Conservation (phyloP, 2,797 vertebrate species). For the Aplochiton taeniatus region DNA sequence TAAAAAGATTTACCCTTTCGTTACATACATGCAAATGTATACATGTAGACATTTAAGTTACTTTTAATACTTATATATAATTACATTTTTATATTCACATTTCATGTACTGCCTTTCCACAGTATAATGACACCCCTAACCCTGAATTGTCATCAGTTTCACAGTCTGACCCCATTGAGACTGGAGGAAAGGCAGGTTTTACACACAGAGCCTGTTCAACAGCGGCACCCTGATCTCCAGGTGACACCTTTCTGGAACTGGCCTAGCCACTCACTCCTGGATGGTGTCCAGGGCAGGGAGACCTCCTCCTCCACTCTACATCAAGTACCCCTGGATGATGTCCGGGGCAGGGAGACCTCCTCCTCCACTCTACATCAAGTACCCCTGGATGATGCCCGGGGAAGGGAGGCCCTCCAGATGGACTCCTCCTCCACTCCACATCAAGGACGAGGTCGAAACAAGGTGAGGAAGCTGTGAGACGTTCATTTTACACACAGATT, state of each 20-base stretch:
- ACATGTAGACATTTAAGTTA: too few species aligned
- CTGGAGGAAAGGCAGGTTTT: conserved; percentile 49
- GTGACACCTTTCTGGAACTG: conserved; percentile 40
- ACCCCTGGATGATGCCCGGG: conserved; percentile 25
- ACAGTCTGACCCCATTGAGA: conserved; percentile 66
- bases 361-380: conserved; percentile 10
- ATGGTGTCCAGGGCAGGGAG: too few species aligned
- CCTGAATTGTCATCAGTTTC: conserved; percentile 47
- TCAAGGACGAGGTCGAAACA: conserved; percentile 26
- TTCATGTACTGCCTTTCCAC: background rate
- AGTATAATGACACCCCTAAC: background rate
- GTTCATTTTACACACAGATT: too few species aligned
- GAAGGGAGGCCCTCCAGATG: conserved; percentile 50
- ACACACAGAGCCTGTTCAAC: conserved; percentile 30
- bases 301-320: too few species aligned
- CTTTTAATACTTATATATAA: too few species aligned
- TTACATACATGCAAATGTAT: too few species aligned
- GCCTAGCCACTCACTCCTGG: conserved; percentile 31
- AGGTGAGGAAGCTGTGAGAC: conserved; percentile 20
- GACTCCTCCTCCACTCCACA: conserved; percentile 33
- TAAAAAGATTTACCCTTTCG: too few species aligned
- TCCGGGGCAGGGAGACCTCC: conserved; percentile 39
- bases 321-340: conserved; percentile 26
- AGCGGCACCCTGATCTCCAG: conserved; percentile 39
- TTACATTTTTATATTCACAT: too few species aligned